Conservation (phyloP, 2,888 invertebrate genomes). For the Calliphora vomitoria region DNA sequence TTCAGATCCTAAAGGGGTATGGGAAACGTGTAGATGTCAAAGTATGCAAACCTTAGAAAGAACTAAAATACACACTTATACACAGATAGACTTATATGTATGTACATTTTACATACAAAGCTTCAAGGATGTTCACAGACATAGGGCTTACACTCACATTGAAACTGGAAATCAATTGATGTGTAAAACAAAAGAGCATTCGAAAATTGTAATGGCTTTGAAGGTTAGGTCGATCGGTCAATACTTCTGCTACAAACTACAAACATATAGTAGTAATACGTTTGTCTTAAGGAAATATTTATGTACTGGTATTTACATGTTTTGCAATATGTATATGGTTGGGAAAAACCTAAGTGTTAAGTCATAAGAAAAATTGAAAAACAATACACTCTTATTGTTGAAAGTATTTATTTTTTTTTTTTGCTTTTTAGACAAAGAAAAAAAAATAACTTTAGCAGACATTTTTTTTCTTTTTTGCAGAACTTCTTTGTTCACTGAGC, state of each 20-base stretch:
- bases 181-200: constrained; percentile 63
- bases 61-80: not conserved
- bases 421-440: not conserved
- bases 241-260: not conserved
- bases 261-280: not conserved
- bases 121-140: not conserved
- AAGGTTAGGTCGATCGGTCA: constrained; percentile 51
- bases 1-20: constrained; percentile 16
- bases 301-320: not conserved
- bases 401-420: constrained; percentile 2
- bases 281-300: constrained; percentile 3
- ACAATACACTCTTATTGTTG: constrained; percentile 43
- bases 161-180: constrained; percentile 51
- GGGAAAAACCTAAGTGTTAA: constrained; percentile 37
- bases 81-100: no score
- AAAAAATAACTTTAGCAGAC: constrained; percentile 12
- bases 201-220: constrained; percentile 44
- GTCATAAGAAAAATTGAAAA: constrained; percentile 55
- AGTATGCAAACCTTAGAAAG: constrained; percentile 22
- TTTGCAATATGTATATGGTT: not conserved
- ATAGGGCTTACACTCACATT: not conserved
- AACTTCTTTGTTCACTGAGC: not conserved
- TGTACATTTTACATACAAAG: not conserved
- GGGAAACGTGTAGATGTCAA: constrained; percentile 42
- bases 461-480: not conserved